Evolutionary conservation across 1,140 invertebrate species (phyloP).

Genomic region (Cyclargus thomasi): DNA sequence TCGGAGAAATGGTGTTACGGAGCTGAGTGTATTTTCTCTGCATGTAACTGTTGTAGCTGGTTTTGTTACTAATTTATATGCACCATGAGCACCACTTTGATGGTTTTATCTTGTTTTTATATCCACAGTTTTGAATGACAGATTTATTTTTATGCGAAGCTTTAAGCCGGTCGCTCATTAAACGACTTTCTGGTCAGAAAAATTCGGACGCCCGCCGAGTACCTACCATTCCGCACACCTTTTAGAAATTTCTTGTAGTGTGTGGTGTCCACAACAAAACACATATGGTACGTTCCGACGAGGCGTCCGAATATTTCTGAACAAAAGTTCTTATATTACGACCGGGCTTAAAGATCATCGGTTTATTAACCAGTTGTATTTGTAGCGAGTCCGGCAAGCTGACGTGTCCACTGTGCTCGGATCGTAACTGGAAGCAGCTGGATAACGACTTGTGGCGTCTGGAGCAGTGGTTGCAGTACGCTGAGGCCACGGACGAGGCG

Average conservation of each 20-base stretch:
- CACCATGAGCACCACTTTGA: constrained; percentile 5
- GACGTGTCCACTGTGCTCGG: constrained; percentile 87
- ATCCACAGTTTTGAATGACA: neutral
- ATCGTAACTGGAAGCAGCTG: constrained; percentile 91
- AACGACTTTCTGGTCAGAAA: too few relatives aligned
- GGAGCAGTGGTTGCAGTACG: constrained; percentile 92
- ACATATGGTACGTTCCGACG: too few relatives aligned
- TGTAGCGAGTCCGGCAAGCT: constrained; percentile 83
- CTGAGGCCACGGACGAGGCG: constrained; percentile 86
- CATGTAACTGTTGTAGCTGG: neutral
- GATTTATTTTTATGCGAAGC: neutral
- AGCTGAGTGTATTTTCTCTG: neutral
- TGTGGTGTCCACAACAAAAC: too few relatives aligned
- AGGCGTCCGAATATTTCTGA: too few relatives aligned
- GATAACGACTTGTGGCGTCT: constrained; percentile 92
- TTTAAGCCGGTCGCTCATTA: too few relatives aligned
- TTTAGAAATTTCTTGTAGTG: too few relatives aligned
- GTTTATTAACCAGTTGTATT: neutral
- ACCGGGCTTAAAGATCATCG: neutral
- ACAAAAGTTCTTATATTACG: too few relatives aligned
- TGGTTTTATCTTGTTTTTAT: neutral
- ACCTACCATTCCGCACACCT: too few relatives aligned
- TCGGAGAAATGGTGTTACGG: neutral
- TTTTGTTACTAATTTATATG: neutral
- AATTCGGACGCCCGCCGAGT: too few relatives aligned